These are phyloP conservation scores for Galemys pyrenaicus DNA, from an alignment of 2,113 vertebrate species.

Conservation along the genomic window DNA sequence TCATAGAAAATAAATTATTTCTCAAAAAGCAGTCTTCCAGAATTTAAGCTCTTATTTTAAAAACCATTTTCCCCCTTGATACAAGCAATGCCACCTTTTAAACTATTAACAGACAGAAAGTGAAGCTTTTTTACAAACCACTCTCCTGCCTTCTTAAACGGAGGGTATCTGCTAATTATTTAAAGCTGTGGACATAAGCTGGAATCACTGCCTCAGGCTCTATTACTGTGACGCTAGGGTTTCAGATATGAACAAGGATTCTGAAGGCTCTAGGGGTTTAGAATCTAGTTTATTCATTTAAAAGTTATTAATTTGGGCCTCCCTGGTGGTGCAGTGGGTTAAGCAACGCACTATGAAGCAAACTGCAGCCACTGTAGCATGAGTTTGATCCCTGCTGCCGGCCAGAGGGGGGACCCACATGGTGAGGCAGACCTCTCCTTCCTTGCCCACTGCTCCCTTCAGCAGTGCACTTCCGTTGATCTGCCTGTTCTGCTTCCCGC, in stretches of 20 bases:
- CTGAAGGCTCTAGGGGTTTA: background rate
- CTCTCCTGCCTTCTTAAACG: background rate
- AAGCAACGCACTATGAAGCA: too few species aligned
- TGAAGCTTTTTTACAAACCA: background rate
- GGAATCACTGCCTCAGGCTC: background rate
- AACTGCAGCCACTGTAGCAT: too few species aligned
- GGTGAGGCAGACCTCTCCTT: too few species aligned
- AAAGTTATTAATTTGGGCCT: background rate
- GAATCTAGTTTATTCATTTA: background rate
- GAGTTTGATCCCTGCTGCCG: too few species aligned
- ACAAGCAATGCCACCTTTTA: background rate
- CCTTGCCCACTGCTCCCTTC: too few species aligned
- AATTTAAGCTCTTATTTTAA: background rate
- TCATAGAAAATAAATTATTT: background rate
- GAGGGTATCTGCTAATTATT: background rate
- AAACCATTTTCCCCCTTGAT: background rate
- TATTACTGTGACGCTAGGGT: background rate
- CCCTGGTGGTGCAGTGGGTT: too few species aligned
- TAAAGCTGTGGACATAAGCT: background rate
- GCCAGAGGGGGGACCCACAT: too few species aligned
- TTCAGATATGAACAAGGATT: background rate
- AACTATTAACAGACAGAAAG: background rate
- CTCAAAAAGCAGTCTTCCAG: background rate
- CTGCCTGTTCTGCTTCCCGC: too few species aligned
- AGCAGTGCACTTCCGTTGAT: too few species aligned